Evolutionary conservation across 2,113 vertebrate species (phyloP).

Genomic region (Dasypus novemcinctus): DNA sequence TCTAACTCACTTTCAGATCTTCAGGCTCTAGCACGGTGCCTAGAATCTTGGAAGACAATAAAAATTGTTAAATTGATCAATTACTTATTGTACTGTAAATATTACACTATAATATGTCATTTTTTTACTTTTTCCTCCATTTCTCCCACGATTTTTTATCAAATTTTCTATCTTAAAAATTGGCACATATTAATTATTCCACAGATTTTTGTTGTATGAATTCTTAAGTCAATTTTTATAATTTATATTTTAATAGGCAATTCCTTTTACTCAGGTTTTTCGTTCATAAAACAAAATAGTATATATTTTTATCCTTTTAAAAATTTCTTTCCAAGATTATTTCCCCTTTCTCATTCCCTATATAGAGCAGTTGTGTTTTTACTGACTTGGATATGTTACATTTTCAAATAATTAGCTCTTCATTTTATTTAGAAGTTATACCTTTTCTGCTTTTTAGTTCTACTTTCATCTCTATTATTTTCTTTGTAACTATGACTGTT

Average conservation of each 20-base stretch:
- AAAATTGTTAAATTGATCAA: background rate
- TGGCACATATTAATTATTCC: background rate
- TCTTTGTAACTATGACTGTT: background rate
- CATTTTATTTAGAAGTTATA: background rate
- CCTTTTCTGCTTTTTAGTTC: background rate
- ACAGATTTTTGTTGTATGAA: background rate
- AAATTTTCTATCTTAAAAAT: background rate
- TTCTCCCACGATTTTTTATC: background rate
- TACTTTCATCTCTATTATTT: background rate
- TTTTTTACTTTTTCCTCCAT: background rate
- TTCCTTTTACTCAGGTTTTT: background rate
- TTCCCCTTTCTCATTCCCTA: background rate
- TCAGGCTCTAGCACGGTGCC: background rate
- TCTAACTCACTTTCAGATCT: background rate
- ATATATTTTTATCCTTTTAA: background rate
- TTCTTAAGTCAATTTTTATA: background rate
- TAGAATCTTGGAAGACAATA: background rate
- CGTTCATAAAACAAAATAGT: constrained; percentile 4
- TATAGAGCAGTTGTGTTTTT: background rate
- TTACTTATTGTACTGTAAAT: background rate
- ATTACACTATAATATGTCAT: background rate
- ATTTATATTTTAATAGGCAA: background rate
- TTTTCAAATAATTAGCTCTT: background rate
- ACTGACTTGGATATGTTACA: background rate
- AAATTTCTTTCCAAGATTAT: background rate